These are phyloP conservation scores for Timema cristinae DNA, from an alignment of 2,888 invertebrate species.

Conservation along the genomic window DNA sequence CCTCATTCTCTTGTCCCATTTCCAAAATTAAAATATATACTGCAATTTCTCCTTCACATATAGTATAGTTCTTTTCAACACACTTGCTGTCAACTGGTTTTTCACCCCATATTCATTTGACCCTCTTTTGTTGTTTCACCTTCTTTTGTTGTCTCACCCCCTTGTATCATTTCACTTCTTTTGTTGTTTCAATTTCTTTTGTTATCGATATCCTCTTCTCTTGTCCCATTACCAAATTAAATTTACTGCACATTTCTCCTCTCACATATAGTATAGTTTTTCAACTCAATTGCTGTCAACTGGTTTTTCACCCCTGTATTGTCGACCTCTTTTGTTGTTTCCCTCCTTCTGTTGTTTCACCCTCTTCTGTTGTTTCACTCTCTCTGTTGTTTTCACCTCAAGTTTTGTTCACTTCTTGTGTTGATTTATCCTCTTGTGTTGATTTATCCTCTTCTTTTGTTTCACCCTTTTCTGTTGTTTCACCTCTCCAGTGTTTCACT, in stretches of 20 bases:
- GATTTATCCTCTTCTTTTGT: background rate
- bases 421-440: background rate
- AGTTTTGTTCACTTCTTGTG: background rate
- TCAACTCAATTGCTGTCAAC: background rate
- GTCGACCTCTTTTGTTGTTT: background rate
- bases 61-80: background rate
- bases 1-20: background rate
- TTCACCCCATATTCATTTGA: background rate
- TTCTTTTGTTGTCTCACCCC: background rate
- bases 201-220: background rate
- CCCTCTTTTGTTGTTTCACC: background rate
- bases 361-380: too few relatives aligned
- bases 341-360: background rate
- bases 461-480: background rate
- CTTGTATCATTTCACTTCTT: background rate
- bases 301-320: background rate
- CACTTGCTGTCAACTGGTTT: background rate
- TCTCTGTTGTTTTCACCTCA: background rate
- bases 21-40: background rate
- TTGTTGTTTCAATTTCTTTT: background rate
- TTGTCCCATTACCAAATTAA: background rate
- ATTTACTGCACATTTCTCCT: background rate
- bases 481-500: background rate
- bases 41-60: background rate
- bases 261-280: background rate